These are phyloP conservation scores for Myiozetetes cayanensis DNA, from an alignment of 2,113 vertebrate genomes.

Conservation along the genomic window DNA sequence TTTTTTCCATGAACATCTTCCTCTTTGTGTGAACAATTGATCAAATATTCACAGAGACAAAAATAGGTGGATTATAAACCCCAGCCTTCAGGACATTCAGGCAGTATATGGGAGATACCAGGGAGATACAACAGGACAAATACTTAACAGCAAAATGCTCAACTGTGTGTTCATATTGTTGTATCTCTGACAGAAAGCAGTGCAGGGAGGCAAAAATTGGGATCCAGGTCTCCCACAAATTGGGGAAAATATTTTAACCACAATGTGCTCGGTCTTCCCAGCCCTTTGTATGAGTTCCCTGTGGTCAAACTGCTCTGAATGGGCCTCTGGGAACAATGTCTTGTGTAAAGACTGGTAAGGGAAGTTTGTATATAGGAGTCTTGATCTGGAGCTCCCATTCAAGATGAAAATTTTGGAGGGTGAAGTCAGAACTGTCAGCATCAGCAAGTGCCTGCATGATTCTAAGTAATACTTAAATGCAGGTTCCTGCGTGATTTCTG, in stretches of 20 bases:
- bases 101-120: not conserved
- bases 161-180: not conserved
- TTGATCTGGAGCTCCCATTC: not conserved
- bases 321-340: fast-evolving
- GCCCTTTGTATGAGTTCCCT: not conserved
- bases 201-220: not conserved
- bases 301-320: fast-evolving
- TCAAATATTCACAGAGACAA: not conserved
- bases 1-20: not conserved
- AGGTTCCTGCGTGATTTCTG: fast-evolving
- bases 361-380: fast-evolving
- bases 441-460: not conserved
- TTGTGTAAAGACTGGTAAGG: not conserved
- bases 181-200: not conserved
- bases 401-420: not conserved
- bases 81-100: not conserved
- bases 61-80: not conserved
- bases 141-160: not conserved
- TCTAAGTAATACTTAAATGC: not conserved
- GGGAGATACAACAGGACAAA: not conserved
- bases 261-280: not conserved
- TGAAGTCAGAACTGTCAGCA: not conserved
- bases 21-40: not conserved
- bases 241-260: not conserved
- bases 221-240: not conserved